Conservation (phyloP, 2,797 vertebrate species). For the Sebastes dallii region DNA sequence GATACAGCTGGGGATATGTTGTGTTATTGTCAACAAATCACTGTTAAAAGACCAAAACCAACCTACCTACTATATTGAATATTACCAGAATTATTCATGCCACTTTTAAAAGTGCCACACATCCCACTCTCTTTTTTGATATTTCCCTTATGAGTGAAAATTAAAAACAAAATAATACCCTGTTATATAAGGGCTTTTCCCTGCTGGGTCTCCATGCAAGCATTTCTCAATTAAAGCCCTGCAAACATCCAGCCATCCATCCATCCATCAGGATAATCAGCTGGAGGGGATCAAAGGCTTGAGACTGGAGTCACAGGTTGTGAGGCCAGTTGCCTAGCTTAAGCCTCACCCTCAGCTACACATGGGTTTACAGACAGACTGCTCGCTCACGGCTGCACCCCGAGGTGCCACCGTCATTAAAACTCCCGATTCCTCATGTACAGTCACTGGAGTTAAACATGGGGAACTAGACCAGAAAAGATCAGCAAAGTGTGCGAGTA, state of each 20-base stretch:
- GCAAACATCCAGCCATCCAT: conserved; percentile 47
- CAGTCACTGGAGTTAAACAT: conserved; percentile 31
- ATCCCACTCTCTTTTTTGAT: not conserved
- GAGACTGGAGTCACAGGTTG: conserved; percentile 52
- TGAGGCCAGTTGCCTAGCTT: conserved; percentile 43
- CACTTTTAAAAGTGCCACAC: not conserved
- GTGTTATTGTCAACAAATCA: not conserved
- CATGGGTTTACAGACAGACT: conserved; percentile 41
- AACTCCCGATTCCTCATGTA: conserved; percentile 12
- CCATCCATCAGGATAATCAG: conserved; percentile 72
- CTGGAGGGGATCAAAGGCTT: conserved; percentile 73
- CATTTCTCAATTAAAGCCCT: conserved; percentile 69
- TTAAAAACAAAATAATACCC: conserved; percentile 59
- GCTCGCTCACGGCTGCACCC: conserved; percentile 12
- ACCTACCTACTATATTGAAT: too few species aligned
- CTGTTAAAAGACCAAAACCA: not conserved
- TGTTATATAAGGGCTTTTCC: conserved; percentile 60
- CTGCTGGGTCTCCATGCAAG: conserved; percentile 59
- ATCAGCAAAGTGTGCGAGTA: conserved; percentile 38
- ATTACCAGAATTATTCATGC: not conserved
- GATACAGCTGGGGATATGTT: not conserved
- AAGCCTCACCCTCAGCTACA: conserved; percentile 35
- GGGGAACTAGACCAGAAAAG: conserved; percentile 31
- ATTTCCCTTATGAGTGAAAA: conserved; percentile 18
- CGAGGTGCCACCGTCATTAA: conserved; percentile 24